Percentiles rank a stretch among this genome's conserved stretches.
Evolutionary conservation across 2,113 vertebrate genomes (phyloP).

Genomic region (Campylomormyrus numenius): DNA sequence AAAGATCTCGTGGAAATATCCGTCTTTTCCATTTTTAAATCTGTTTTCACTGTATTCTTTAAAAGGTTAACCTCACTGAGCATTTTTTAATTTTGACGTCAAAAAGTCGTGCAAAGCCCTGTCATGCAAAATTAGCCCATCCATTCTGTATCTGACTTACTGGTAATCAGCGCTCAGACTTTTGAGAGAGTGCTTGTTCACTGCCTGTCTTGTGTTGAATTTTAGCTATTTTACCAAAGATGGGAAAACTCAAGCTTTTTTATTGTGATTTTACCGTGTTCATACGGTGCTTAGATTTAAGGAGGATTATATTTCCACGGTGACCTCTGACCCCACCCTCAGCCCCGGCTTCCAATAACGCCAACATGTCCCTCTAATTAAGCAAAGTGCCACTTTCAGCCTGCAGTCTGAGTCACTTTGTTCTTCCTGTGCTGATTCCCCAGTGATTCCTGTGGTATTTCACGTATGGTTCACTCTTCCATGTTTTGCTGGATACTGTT

Average conservation of each 20-base stretch:
- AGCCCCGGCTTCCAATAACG: conserved; percentile 12
- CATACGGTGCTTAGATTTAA: neutral
- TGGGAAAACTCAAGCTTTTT: neutral
- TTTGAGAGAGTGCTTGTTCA: neutral
- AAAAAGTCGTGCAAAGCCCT: neutral
- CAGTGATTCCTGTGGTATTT: neutral
- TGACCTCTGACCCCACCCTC: conserved; percentile 2
- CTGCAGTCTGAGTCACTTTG: neutral
- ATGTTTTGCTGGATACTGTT: neutral
- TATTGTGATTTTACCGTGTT: neutral
- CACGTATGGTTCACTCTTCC: neutral
- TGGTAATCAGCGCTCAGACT: neutral
- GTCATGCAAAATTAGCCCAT: neutral
- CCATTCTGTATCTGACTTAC: neutral
- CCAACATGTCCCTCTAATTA: conserved; percentile 36
- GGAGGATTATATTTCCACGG: neutral
- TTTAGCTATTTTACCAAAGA: neutral
- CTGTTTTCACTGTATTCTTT: neutral
- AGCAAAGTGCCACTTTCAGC: neutral
- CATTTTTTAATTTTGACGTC: too few relatives aligned
- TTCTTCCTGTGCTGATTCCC: conserved; percentile 17
- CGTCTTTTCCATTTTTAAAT: neutral
- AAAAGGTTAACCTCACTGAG: neutral
- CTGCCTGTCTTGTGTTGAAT: neutral
- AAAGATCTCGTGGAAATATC: neutral